Conservation (phyloP, 2,888 invertebrate species). For the Leistus spinibarbis region DNA sequence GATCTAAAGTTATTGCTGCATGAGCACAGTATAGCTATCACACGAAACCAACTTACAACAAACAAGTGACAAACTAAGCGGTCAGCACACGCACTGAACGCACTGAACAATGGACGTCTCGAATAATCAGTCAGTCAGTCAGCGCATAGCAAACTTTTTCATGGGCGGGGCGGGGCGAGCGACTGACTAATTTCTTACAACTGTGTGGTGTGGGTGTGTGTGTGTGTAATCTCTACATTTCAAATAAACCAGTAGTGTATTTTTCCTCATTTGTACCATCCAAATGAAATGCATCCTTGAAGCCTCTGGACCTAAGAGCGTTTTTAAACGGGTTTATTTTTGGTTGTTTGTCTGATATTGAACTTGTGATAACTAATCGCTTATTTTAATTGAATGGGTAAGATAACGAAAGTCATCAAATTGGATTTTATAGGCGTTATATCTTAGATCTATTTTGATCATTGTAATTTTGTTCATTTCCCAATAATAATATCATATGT, state of each 20-base stretch:
- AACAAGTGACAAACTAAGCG: background rate
- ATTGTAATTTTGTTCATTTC: too few relatives aligned
- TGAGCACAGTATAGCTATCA: too few relatives aligned
- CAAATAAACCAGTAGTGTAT: background rate
- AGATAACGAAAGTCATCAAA: background rate
- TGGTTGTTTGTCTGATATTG: background rate
- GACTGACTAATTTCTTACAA: background rate
- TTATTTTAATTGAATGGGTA: background rate
- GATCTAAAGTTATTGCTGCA: background rate
- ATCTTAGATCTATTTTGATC: too few relatives aligned
- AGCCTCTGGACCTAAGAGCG: background rate
- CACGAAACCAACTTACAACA: background rate
- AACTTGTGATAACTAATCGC: background rate
- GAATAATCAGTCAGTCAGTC: background rate
- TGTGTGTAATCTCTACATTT: background rate
- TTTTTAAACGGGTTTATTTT: background rate
- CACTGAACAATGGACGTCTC: conserved; percentile 19
- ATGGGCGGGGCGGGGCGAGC: conserved; percentile 23
- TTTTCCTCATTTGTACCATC: background rate
- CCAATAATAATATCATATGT: too few relatives aligned
- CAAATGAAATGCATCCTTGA: background rate
- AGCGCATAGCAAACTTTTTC: conserved; percentile 5
- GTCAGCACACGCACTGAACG: conserved; percentile 18
- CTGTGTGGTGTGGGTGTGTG: background rate
- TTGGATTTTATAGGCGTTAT: too few relatives aligned